phyloP scores from a whole-genome alignment of 2,797 vertebrate species.

The Ctenosaura bakeri region DNA sequence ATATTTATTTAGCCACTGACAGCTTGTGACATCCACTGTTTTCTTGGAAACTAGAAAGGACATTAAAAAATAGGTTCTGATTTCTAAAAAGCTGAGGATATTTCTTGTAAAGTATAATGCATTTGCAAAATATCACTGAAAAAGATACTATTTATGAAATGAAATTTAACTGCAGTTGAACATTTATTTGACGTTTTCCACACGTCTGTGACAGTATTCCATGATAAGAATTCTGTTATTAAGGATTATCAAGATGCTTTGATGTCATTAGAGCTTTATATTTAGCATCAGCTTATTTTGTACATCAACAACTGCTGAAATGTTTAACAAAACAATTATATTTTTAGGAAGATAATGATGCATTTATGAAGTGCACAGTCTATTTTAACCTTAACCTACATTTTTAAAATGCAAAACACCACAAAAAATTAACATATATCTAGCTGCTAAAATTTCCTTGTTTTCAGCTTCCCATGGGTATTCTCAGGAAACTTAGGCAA shows the following conservation, averaged over 20 bases:
- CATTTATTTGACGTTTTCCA: slow-evolving; percentile 33
- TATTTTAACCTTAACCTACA: not conserved
- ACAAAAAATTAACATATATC: slow-evolving; percentile 25
- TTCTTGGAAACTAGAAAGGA: slow-evolving; percentile 61
- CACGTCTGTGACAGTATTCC: rapidly evolving
- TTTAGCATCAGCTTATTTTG: not conserved
- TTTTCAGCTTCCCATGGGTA: not conserved
- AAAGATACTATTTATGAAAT: slow-evolving; percentile 48
- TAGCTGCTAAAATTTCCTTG: not conserved
- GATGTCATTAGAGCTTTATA: not conserved
- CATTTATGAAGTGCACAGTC: slow-evolving; percentile 39
- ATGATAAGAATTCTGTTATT: not conserved
- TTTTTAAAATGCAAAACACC: not conserved
- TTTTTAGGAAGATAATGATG: not conserved
- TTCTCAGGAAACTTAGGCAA: not conserved
- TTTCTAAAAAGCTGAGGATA: slow-evolving; percentile 56
- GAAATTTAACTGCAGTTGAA: slow-evolving; percentile 40
- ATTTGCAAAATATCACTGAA: slow-evolving; percentile 54
- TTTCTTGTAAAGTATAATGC: slow-evolving; percentile 23
- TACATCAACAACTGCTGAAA: slow-evolving; percentile 30
- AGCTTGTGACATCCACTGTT: slow-evolving; percentile 52
- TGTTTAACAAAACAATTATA: rapidly evolving
- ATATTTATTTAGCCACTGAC: slow-evolving; percentile 54
- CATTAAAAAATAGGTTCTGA: slow-evolving; percentile 31
- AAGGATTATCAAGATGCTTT: slow-evolving; percentile 13